Evolutionary conservation across 2,797 vertebrate genomes (phyloP), one percentile per base, ranked within the genome.

Genomic region (Oreortyx pictus): DNA sequence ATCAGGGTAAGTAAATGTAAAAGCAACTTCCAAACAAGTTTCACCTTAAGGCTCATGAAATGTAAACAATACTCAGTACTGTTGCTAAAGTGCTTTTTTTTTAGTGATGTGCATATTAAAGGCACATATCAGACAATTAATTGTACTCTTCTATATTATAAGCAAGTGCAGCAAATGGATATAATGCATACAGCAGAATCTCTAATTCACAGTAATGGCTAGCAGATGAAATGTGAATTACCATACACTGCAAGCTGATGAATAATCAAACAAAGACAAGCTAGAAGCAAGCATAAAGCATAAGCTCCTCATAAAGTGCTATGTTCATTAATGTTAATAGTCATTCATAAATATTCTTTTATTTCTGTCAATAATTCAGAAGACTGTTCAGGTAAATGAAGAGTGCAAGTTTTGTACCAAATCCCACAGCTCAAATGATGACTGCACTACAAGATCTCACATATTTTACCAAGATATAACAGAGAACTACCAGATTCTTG

Each of bases 181-280:
- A 41, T 7, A 75, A 67, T 24, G 77, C 1, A 1, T 54, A 9
- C 22, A 62, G 56, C 17, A 61, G 66, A 72, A 61, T 56, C 54
- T 43, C 33, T 94, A 76, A 93, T 79, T 91, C 73, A 59, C 4
- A 7, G 31, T 81, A 82, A 67, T 65, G 9, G 12, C 6, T 94
- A 72, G 59, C 82, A 82, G 82, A 95, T 92, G 61, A 95, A 90
- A 75, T 85, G 77, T 80, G 76, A 88, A 87, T 95, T 82, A 85
- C 50, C 27, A 43, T 2, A 9, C 62, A 20, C 33, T 80, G 59
- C 54, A 76, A 93, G 90, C 1, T 59, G 81, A 76, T 71, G 74
- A 91, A 83, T 89, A 84, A 88, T 81, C 77, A 73, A 72, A 90
- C 77, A 73, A 72, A 90, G 74, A 29, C 11, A 33, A 91, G 57